Conservation (phyloP, 2,888 invertebrate genomes). For the Trissolcus brochymenae region DNA sequence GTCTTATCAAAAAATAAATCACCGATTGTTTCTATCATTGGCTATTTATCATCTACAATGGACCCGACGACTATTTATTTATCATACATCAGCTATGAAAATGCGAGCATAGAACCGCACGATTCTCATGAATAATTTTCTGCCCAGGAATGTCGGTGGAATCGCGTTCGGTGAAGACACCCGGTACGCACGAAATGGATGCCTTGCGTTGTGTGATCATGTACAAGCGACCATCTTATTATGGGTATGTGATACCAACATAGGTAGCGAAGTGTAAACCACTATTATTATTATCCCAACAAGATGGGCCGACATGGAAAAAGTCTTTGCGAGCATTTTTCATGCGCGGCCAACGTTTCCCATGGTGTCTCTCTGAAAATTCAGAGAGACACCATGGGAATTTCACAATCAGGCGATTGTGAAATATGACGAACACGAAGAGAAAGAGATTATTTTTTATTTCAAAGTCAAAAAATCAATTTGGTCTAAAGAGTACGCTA, state of each 20-base stretch:
- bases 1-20: slow-evolving; percentile 11
- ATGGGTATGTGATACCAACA: slow-evolving; percentile 63
- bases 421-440: neutral
- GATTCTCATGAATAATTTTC: slow-evolving; percentile 22
- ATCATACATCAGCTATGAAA: slow-evolving; percentile 1
- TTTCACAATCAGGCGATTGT: neutral
- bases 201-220: slow-evolving; percentile 57
- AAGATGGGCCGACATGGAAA: slow-evolving; percentile 59
- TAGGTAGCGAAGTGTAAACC: slow-evolving; percentile 70
- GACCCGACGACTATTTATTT: neutral
- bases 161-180: slow-evolving; percentile 58
- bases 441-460: neutral
- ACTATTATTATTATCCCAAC: slow-evolving; percentile 68
- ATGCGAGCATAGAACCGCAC: slow-evolving; percentile 11
- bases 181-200: slow-evolving; percentile 63
- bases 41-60: neutral
- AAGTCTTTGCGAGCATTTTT: slow-evolving; percentile 19
- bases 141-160: slow-evolving; percentile 17
- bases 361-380: neutral
- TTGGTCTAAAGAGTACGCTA: slow-evolving; percentile 20
- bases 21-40: slow-evolving; percentile 6
- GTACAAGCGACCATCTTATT: slow-evolving; percentile 64
- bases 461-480: slow-evolving; percentile 19
- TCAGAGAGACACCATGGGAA: too few relatives aligned
- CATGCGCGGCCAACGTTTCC: neutral